A percentile compares a stretch with the other conserved stretches of the same genome.
Evolutionary conservation across 2,113 vertebrate genomes (phyloP).

Genomic region (Dicaeum eximium): DNA sequence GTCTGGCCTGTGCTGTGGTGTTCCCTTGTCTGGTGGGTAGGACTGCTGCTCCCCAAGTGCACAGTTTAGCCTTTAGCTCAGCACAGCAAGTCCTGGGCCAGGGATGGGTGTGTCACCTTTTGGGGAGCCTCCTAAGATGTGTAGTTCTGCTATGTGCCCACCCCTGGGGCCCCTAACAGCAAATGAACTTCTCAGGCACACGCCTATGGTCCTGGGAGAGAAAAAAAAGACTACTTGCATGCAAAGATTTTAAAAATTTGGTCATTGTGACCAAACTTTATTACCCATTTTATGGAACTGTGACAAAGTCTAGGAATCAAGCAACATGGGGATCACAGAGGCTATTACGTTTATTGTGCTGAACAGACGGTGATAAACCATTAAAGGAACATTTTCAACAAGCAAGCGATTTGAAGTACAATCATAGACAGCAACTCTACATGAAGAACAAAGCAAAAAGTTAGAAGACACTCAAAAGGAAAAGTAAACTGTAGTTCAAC

Average conservation of each 20-base stretch:
- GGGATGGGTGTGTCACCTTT: neutral
- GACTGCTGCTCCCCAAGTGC: neutral
- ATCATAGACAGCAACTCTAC: slow-evolving; percentile 86
- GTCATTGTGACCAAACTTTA: slow-evolving; percentile 70
- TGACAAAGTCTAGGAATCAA: slow-evolving; percentile 71
- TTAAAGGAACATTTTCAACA: slow-evolving; percentile 85
- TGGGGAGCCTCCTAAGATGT: accelerated
- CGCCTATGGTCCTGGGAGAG: neutral
- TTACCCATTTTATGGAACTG: slow-evolving; percentile 67
- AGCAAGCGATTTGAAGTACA: slow-evolving; percentile 87
- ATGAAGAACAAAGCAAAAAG: slow-evolving; percentile 80
- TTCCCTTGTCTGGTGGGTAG: neutral
- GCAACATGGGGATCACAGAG: slow-evolving; percentile 81
- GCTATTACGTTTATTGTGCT: slow-evolving; percentile 94
- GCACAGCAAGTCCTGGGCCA: accelerated
- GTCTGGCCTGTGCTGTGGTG: neutral
- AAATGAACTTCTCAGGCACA: neutral
- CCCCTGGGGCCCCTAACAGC: neutral
- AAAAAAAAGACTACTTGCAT: slow-evolving; percentile 26
- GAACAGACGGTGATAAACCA: slow-evolving; percentile 90
- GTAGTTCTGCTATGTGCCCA: neutral
- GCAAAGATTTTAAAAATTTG: slow-evolving; percentile 44
- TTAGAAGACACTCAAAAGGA: slow-evolving; percentile 79
- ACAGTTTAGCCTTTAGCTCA: neutral
- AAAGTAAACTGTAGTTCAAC: slow-evolving; percentile 74